These are phyloP conservation scores for Tribolium madens DNA, from an alignment of 1,140 invertebrate species.

Conservation along the genomic window DNA sequence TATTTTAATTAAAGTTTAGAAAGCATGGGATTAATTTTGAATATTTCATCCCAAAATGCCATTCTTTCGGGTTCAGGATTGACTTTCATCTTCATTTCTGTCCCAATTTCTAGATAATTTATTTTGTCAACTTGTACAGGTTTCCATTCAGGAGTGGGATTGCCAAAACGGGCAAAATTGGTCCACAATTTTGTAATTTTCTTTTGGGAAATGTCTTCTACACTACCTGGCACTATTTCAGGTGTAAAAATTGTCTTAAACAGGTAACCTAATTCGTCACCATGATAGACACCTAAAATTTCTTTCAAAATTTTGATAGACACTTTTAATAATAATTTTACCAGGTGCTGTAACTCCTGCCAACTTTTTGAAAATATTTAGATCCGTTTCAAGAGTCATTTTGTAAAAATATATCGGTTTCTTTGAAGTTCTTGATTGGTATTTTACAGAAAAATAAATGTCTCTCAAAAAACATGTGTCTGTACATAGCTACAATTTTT, in stretches of 20 bases:
- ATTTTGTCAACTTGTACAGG: conserved; percentile 47
- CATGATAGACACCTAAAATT: conserved; percentile 70
- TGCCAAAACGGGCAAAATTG: conserved; percentile 67
- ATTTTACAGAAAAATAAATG: conserved; percentile 28
- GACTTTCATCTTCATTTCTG: conserved; percentile 2
- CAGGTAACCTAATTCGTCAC: conserved; percentile 73
- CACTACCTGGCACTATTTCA: conserved; percentile 49
- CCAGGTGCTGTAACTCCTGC: neutral
- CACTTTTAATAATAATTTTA: neutral
- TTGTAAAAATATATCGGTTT: conserved; percentile 50
- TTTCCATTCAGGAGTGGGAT: conserved; percentile 63
- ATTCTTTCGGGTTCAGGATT: conserved; percentile 50
- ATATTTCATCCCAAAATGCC: conserved; percentile 46
- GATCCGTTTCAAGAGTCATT: conserved; percentile 40
- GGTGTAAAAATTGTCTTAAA: conserved; percentile 67
- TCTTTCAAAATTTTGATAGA: neutral
- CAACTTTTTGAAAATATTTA: conserved; percentile 42
- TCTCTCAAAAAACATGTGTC: neutral
- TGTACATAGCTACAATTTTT: conserved; percentile 20
- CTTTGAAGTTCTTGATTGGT: conserved; percentile 32
- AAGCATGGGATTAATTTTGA: neutral
- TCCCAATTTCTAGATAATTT: conserved; percentile 46
- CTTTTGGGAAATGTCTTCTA: conserved; percentile 56
- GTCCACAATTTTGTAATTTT: conserved; percentile 66
- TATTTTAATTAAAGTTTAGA: neutral